Evolutionary conservation across 1,140 invertebrate genomes (phyloP), one percentile per base, ranked within the genome.

Genomic region (Bombus consobrinus): DNA sequence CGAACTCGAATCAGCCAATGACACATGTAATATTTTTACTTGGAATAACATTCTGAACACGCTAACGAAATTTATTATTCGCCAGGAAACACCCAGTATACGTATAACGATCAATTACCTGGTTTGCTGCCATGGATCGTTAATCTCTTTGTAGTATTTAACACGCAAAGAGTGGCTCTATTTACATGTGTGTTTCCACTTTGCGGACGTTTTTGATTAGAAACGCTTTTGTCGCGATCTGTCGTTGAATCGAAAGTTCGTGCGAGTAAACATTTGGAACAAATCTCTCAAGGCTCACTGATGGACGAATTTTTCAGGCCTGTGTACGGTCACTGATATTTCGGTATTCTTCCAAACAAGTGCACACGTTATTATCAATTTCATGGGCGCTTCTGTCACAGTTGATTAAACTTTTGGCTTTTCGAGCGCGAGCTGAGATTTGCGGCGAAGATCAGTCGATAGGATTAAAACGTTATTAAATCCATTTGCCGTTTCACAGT

Each of bases 391-490:
- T 72, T 71, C 64, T 37, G 66, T 81, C 39, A 78, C 85, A 34
- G 79, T 78, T 85, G 85, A 85, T 89, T 78, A 81, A 84, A 81
- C 62, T 68, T 41, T 37, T 47, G 57, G 37, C 64, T 78, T 74
- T 43, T 13, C 76, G 28, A 13, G 8, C 47, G 43, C 37, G 37
- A 64, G 32, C 71, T 10, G 15, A 66, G 62, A n/a, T 53, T 12
- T 39, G 53, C 22, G 43, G 13, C 10, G 28, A 34, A 13, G 64
- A 69, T 69, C 59, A 57, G 72, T 34, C 10, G 37, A 32, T 18
- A 69, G 41, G 81, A 87, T 81, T 81, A 77, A 87, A 85, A 62
- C 78, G 78, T 85, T 90, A 89, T 90, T 89, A 87, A 90, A 90
- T 85, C 81, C 69, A 62, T 10, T 85, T 78, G 39, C 57, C 88